Evolutionary conservation across 2,113 vertebrate species (phyloP).

Genomic region (Condylura cristata): DNA sequence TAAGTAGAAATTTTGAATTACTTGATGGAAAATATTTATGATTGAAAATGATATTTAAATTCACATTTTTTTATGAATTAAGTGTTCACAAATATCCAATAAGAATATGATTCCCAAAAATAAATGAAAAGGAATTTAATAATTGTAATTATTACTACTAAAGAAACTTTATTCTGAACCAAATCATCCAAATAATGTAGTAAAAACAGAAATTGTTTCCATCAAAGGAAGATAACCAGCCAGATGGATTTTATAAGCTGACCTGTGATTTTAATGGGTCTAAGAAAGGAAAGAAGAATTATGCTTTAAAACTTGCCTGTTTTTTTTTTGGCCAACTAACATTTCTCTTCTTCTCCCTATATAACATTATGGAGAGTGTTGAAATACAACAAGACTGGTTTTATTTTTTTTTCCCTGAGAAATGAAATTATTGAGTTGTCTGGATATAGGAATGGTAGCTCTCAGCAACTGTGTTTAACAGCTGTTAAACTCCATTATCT

Average conservation of each 20-base stretch:
- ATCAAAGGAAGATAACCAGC: not conserved
- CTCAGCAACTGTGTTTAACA: not conserved
- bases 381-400: too few relatives aligned
- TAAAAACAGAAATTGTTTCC: not conserved
- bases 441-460: not conserved
- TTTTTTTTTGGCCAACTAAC: not conserved
- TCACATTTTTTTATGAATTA: conserved; percentile 47
- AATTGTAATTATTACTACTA: not conserved
- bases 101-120: not conserved
- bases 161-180: not conserved
- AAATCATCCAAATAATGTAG: not conserved
- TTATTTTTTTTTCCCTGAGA: not conserved
- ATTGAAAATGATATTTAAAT: not conserved
- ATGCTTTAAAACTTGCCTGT: not conserved
- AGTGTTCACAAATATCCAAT: not conserved
- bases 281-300: not conserved
- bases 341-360: not conserved
- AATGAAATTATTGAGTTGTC: not conserved
- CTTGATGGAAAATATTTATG: not conserved
- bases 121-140: not conserved
- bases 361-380: too few relatives aligned
- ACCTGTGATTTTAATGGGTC: not conserved
- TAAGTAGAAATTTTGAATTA: conserved; percentile 26
- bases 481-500: not conserved
- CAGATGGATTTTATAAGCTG: not conserved